phyloP scores from a whole-genome alignment of 2,888 invertebrate species.

The Heliconius aoede region DNA sequence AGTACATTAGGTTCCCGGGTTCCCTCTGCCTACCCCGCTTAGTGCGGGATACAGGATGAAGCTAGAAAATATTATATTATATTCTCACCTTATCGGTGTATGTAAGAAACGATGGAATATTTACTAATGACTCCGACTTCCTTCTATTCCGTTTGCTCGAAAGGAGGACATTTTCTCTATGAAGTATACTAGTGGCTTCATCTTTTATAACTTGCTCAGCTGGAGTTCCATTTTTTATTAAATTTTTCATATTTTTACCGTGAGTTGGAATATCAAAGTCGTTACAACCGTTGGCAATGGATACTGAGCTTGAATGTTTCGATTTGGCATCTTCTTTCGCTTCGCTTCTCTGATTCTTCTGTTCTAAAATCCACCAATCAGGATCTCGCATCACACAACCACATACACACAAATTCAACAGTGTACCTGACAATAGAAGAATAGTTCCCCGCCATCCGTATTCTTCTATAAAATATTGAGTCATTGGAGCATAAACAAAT shows the following conservation, averaged over 20 bases:
- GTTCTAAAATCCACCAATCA: constrained; percentile 89
- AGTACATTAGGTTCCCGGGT: no score
- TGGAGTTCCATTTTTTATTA: constrained; percentile 63
- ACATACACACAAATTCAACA: constrained; percentile 93
- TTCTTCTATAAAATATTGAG: constrained; percentile 89
- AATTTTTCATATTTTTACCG: constrained; percentile 68
- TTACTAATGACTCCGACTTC: constrained; percentile 86
- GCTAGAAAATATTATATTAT: no score
- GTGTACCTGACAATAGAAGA: constrained; percentile 91
- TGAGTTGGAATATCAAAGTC: constrained; percentile 66
- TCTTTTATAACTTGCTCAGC: constrained; percentile 69
- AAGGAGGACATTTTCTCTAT: constrained; percentile 59
- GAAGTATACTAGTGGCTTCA: constrained; percentile 65
- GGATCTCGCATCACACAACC: constrained; percentile 95
- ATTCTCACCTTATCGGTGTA: constrained; percentile 85
- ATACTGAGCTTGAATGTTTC: constrained; percentile 78
- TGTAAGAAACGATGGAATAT: constrained; percentile 89
- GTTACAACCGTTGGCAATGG: constrained; percentile 74
- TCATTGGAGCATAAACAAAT: constrained; percentile 93
- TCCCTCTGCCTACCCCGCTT: no score
- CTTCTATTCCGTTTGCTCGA: constrained; percentile 56
- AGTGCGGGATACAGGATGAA: no score
- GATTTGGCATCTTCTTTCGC: constrained; percentile 62
- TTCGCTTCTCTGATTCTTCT: constrained; percentile 76
- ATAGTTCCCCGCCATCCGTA: constrained; percentile 95